Evolutionary conservation across 2,797 vertebrate genomes (phyloP).

Genomic region (Corythornis leucogaster): DNA sequence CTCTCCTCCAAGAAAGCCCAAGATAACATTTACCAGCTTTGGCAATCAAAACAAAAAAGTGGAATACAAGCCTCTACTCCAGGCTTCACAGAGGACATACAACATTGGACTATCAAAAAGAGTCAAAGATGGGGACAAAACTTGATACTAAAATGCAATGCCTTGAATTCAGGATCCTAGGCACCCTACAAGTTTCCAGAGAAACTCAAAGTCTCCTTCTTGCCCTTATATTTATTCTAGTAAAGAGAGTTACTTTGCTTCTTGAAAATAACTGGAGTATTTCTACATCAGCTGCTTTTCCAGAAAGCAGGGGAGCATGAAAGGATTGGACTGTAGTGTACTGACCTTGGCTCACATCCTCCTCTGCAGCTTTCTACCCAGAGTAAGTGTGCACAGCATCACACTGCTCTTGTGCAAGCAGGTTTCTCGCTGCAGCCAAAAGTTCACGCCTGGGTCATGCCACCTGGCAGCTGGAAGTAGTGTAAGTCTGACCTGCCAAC

Average conservation of each 20-base stretch:
- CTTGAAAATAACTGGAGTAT: background rate
- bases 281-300: background rate
- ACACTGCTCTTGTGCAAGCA: fast-evolving
- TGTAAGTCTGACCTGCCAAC: background rate
- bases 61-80: background rate
- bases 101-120: background rate
- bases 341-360: background rate
- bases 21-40: background rate
- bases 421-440: background rate
- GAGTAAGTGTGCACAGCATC: background rate
- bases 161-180: background rate
- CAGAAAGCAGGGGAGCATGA: background rate
- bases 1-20: background rate
- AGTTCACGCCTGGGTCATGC: background rate
- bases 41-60: background rate
- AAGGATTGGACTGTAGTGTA: fast-evolving
- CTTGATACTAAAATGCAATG: background rate
- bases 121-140: background rate
- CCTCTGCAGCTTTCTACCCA: background rate
- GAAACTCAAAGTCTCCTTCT: background rate
- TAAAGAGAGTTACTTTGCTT: background rate
- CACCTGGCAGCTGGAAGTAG: background rate
- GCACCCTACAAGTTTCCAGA: background rate
- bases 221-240: background rate
- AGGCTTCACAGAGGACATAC: background rate